Evolutionary conservation across 2,797 vertebrate genomes (phyloP).

Genomic region (Microctenopoma steveboyesi): DNA sequence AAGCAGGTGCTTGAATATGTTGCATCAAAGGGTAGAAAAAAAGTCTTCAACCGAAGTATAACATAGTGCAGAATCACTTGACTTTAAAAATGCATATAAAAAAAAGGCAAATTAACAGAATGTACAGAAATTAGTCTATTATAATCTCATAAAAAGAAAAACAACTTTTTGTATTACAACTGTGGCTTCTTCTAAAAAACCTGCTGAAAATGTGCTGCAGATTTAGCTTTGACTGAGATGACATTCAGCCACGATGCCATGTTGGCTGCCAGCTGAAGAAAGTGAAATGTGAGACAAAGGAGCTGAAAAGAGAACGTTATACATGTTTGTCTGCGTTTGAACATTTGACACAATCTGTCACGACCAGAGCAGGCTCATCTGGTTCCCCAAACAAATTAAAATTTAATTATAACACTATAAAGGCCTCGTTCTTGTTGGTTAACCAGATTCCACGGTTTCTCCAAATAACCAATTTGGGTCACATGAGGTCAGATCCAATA

Average conservation of each 20-base stretch:
- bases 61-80: no score
- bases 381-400: background rate
- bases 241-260: conserved; percentile 6
- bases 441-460: conserved; percentile 26
- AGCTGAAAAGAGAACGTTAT: background rate
- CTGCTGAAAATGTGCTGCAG: background rate
- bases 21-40: no score
- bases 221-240: conserved; percentile 16
- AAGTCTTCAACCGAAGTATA: no score
- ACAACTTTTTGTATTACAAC: no score
- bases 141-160: no score
- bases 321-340: background rate
- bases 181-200: background rate
- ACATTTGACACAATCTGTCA: conserved; percentile 2
- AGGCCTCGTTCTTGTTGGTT: conserved; percentile 4
- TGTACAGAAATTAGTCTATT: no score
- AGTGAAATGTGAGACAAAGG: conserved; percentile 6
- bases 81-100: no score
- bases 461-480: conserved; percentile 37
- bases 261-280: conserved; percentile 13
- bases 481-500: conserved; percentile 42
- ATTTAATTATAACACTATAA: background rate
- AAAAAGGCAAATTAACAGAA: no score
- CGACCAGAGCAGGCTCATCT: background rate
- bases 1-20: no score